Percentiles rank a stretch among this genome's conserved stretches.
Evolutionary conservation across 2,888 invertebrate genomes (phyloP).

Genomic region (Glaucopsyche alexis): DNA sequence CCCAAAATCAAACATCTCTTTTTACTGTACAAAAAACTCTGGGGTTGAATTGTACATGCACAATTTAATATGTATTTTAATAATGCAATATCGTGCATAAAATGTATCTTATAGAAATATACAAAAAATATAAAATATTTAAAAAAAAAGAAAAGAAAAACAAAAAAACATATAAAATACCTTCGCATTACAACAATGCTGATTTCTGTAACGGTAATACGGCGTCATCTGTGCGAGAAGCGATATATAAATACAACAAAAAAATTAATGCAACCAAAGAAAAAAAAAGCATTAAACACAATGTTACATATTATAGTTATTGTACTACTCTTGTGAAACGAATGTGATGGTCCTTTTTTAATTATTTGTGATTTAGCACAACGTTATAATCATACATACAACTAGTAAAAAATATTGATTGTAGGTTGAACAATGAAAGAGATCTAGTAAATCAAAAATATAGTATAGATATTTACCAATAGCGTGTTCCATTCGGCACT

Average conservation of each 20-base stretch:
- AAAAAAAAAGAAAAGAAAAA: constrained; percentile 36
- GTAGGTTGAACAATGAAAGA: background rate
- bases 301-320: background rate
- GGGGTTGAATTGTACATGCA: constrained; percentile 8
- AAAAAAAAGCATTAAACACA: constrained; percentile 30
- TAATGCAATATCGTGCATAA: constrained; percentile 14
- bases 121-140: too few relatives aligned
- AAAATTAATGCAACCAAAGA: constrained; percentile 34
- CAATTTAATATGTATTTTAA: constrained; percentile 1
- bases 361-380: background rate
- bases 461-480: too few relatives aligned
- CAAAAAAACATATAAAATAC: constrained; percentile 51
- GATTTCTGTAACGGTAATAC: constrained; percentile 71
- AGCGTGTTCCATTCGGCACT: too few relatives aligned
- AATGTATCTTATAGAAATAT: constrained; percentile 19
- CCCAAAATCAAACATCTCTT: too few relatives aligned
- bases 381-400: background rate
- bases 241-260: constrained; percentile 44
- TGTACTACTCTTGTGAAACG: background rate
- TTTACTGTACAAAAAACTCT: too few relatives aligned
- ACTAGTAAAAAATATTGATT: background rate
- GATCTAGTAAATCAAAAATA: too few relatives aligned
- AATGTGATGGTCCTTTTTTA: too few relatives aligned
- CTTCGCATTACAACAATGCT: constrained; percentile 74
- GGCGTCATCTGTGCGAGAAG: constrained; percentile 70